Percentiles rank a stretch among this genome's conserved stretches.
phyloP scores from a whole-genome alignment of 2,888 invertebrate species.

The Leucoptera coffeella region DNA sequence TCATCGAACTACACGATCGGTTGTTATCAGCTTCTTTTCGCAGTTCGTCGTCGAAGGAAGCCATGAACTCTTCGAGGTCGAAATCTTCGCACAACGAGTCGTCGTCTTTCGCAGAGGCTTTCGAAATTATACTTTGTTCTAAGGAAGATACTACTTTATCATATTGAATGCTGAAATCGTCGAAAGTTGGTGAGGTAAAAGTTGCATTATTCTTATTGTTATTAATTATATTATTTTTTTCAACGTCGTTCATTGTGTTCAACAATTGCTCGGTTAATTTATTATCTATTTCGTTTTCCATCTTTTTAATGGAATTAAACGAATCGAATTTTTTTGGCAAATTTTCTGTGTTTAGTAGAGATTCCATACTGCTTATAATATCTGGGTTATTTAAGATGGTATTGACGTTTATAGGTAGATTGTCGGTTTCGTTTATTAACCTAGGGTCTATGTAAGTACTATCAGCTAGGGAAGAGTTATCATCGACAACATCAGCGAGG shows the following conservation, averaged over 20 bases:
- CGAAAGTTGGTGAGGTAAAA: conserved; percentile 18
- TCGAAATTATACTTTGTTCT: conserved; percentile 41
- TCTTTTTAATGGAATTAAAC: conserved; percentile 23
- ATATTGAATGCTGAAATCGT: conserved; percentile 40
- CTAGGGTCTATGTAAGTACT: conserved; percentile 52
- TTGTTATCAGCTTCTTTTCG: conserved; percentile 31
- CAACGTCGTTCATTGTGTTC: conserved; percentile 15
- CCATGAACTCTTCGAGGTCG: conserved; percentile 60
- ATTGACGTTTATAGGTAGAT: conserved; percentile 55
- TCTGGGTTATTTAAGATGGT: conserved; percentile 45
- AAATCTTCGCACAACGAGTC: conserved; percentile 57
- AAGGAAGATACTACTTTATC: conserved; percentile 48
- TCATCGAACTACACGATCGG: conserved; percentile 42
- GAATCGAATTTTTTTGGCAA: conserved; percentile 43
- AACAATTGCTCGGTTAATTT: conserved; percentile 7
- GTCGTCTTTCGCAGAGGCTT: conserved; percentile 38
- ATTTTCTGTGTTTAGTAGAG: conserved; percentile 42
- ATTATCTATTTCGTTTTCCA: conserved; percentile 1
- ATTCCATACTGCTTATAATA: conserved; percentile 47
- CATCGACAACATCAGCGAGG: conserved; percentile 25
- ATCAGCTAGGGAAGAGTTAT: conserved; percentile 41
- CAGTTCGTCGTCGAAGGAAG: conserved; percentile 60
- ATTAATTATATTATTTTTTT: conserved; percentile 12
- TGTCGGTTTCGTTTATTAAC: conserved; percentile 65
- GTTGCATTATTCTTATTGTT: conserved; percentile 10